Base-by-base conservation (phyloP, 2,113 vertebrate genomes). In the Cephalopholis sonnerati region DNA sequence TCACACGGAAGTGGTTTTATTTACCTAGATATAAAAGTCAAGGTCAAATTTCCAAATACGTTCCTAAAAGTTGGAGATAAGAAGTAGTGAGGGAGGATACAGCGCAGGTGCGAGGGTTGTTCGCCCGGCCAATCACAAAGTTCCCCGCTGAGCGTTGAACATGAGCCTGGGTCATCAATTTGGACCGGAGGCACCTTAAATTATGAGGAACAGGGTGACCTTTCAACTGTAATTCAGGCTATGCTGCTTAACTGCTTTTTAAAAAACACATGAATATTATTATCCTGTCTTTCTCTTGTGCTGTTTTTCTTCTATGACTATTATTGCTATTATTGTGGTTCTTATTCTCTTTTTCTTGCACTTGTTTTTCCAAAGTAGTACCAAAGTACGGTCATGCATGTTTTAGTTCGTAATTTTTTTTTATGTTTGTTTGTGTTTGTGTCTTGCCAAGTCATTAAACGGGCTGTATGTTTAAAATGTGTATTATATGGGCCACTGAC, bases 81-180 rank as follows among this genome's bases (percentile, higher is more conserved):
- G 41, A 44, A 44, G 11, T 73, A 29, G 29, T 25, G 29, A 39
- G 53, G 46, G 4, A 78, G 77, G 54, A 61, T 86, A 83, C 64
- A 58, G 22, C 25, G 39, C 59, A 77, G 24, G 27, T 76, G 65
- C 29, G 7, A 15, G 72, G 69, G 72, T 66, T 55, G 44, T 81
- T 83, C 20, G 72, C 20, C 79, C 25, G 24, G 15, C 2, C 25
- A 63, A 48, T 81, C 54, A 51, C 9, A 53, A 15, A 75, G 39
- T 82, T 57, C 41, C 59, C 39, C 36, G 20, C 46, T 17, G 15
- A 48, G 41, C 16, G 25, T n/a, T 41, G 9, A 73, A 79, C 66
- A 27, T 54, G 69, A 78, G 9, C 36, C 36, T 68, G 3, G 39
- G n/a, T 77, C 41, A n/a, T 0, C 18, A 13, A 8, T 7, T 15